Evolutionary conservation across 2,888 invertebrate species (phyloP).

Genomic region (Calliopum simillimum): DNA sequence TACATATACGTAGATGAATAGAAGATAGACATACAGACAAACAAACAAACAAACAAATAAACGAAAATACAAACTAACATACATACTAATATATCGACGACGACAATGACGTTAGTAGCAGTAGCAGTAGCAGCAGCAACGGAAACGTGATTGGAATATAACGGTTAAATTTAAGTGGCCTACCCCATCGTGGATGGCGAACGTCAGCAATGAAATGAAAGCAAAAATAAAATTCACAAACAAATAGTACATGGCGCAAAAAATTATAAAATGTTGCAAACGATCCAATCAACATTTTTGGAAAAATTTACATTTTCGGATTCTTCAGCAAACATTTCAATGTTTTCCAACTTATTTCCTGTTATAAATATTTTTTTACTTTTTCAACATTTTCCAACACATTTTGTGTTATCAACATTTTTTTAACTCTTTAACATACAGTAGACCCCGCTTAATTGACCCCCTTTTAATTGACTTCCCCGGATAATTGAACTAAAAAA

Average conservation of each 20-base stretch:
- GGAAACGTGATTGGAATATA: constrained; percentile 59
- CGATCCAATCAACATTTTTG: background rate
- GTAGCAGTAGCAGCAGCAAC: background rate
- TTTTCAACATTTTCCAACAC: too few relatives aligned
- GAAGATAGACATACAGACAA: background rate
- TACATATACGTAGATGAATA: too few relatives aligned
- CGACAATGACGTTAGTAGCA: constrained; percentile 5
- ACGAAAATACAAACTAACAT: background rate
- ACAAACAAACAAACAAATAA: background rate
- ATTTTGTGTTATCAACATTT: too few relatives aligned
- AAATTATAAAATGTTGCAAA: constrained; percentile 7
- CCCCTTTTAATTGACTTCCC: too few relatives aligned
- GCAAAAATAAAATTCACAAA: constrained; percentile 59
- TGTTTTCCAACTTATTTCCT: too few relatives aligned
- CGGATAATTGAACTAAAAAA: too few relatives aligned
- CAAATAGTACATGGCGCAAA: constrained; percentile 40
- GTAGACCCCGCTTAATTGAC: too few relatives aligned
- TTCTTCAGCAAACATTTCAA: too few relatives aligned
- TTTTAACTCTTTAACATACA: too few relatives aligned
- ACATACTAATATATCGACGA: background rate
- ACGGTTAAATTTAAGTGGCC: constrained; percentile 55
- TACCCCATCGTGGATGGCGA: constrained; percentile 27
- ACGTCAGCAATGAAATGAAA: background rate
- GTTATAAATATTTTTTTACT: too few relatives aligned
- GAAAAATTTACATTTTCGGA: too few relatives aligned